Evolutionary conservation across 2,797 vertebrate genomes (phyloP).

Genomic region (Sebastes minor): DNA sequence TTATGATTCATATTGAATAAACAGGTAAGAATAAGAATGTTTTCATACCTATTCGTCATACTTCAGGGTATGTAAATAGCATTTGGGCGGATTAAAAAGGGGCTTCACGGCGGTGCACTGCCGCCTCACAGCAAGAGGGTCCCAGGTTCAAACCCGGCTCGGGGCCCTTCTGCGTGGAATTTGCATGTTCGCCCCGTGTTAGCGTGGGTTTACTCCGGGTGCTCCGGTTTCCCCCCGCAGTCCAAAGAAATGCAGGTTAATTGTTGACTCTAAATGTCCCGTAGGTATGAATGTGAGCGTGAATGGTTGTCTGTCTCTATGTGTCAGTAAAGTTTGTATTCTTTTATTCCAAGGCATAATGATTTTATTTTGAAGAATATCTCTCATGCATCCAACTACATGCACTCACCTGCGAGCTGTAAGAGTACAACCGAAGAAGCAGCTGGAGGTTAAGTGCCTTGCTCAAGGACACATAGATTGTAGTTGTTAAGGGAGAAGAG

Average conservation of each 20-base stretch:
- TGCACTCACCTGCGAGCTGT: background rate
- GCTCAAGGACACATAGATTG: slow-evolving; percentile 4
- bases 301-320: no score
- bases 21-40: slow-evolving; percentile 13
- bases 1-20: slow-evolving; percentile 23
- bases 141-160: no score
- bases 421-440: background rate
- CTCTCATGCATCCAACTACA: background rate
- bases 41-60: background rate
- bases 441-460: background rate
- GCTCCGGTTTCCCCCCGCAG: no score
- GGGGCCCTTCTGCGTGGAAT: no score
- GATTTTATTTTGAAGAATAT: background rate
- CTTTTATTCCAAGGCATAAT: background rate
- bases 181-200: no score
- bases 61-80: background rate
- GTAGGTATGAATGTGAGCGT: no score
- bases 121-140: no score
- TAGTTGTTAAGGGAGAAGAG: background rate
- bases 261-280: no score
- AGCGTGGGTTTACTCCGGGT: no score
- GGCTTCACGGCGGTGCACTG: no score
- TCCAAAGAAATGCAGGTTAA: no score
- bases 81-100: background rate
- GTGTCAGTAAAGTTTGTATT: background rate